Evolutionary conservation across 2,113 vertebrate genomes (phyloP).

Genomic region (Apeltes quadracus): DNA sequence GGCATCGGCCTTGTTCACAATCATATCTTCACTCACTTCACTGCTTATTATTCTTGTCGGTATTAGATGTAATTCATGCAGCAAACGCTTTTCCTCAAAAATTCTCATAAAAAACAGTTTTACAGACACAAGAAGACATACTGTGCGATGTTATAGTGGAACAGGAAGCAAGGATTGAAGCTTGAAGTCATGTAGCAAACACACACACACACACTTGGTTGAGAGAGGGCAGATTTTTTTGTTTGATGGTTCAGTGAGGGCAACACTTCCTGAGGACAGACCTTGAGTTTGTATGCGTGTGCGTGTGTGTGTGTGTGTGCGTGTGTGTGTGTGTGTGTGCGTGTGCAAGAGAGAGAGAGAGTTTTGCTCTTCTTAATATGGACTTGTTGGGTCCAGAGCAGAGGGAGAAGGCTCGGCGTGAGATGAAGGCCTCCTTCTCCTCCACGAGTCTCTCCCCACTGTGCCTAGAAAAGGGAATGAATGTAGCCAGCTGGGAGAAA

Average conservation of each 20-base stretch:
- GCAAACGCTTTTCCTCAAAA: background rate
- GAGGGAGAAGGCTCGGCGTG: conserved; percentile 1
- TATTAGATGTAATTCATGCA: background rate
- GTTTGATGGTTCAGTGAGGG: conserved; percentile 18
- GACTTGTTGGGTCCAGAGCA: conserved; percentile 48
- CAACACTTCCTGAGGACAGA: conserved; percentile 32
- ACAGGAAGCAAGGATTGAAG: conserved; percentile 1
- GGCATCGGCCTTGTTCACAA: too few relatives aligned
- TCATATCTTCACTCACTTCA: background rate
- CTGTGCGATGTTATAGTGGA: background rate
- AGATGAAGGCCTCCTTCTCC: conserved; percentile 43
- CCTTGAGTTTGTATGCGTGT: background rate
- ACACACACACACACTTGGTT: background rate
- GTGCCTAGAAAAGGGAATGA: conserved; percentile 85
- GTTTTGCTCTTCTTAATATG: conserved; percentile 67
- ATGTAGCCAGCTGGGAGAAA: conserved; percentile 47
- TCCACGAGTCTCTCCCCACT: conserved; percentile 45
- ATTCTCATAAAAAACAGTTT: background rate
- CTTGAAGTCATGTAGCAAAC: background rate
- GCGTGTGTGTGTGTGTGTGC: background rate
- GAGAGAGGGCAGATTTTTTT: conserved; percentile 35
- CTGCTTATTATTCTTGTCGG: background rate
- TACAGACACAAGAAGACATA: background rate
- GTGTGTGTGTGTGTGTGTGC: background rate
- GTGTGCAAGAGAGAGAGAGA: background rate